These are phyloP conservation scores for Eumerus sabulonum DNA, from an alignment of 2,888 invertebrate species.

Conservation along the genomic window DNA sequence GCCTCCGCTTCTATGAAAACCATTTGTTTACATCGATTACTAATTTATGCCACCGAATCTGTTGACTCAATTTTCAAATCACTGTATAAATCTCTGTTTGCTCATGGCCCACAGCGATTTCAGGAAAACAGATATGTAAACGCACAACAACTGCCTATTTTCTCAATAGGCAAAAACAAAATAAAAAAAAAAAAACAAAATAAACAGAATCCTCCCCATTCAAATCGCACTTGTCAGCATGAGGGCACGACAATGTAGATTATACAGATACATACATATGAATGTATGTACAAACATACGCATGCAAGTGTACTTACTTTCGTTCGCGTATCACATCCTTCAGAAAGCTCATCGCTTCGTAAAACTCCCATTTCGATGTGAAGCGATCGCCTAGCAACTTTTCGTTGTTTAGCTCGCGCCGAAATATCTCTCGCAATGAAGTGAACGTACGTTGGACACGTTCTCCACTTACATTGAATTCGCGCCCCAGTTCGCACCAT, in stretches of 20 bases:
- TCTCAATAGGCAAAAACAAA: constrained; percentile 21
- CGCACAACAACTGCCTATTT: constrained; percentile 9
- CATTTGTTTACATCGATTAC: constrained; percentile 42
- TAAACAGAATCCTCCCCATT: background rate
- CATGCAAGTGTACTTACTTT: constrained; percentile 72
- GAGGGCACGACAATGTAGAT: background rate
- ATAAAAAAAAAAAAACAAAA: background rate
- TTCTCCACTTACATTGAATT: constrained; percentile 76
- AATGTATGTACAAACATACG: too few relatives aligned
- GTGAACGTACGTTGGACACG: constrained; percentile 77
- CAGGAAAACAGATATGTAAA: constrained; percentile 16
- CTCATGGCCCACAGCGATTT: constrained; percentile 11
- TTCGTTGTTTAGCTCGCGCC: constrained; percentile 76
- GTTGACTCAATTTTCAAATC: constrained; percentile 38
- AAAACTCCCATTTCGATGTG: constrained; percentile 77
- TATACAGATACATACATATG: too few relatives aligned
- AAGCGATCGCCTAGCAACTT: constrained; percentile 76
- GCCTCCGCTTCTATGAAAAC: background rate
- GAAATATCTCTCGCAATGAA: constrained; percentile 76
- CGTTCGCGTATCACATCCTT: constrained; percentile 77
- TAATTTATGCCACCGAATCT: constrained; percentile 23
- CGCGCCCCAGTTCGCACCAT: constrained; percentile 76
- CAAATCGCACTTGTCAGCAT: background rate
- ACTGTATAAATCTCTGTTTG: constrained; percentile 17
- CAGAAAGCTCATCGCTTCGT: constrained; percentile 76